Evolutionary conservation across 2,888 invertebrate genomes (phyloP).

Genomic region (Agriopis leucophaearia): DNA sequence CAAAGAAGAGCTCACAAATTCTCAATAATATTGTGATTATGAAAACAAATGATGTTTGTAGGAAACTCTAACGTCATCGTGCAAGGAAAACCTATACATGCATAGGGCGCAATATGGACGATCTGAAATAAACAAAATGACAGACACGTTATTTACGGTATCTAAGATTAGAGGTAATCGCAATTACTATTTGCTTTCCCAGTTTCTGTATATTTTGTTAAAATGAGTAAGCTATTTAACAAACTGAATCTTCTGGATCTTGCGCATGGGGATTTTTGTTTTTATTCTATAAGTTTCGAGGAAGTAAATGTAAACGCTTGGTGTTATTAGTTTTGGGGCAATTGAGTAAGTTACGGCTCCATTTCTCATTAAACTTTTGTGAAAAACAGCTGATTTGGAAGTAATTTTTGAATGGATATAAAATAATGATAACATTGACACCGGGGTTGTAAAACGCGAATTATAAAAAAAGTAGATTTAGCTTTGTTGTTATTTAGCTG

Average conservation of each 20-base stretch:
- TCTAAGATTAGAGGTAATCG: slow-evolving; percentile 3
- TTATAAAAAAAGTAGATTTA: not conserved
- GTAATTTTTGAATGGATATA: not conserved
- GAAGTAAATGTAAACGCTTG: slow-evolving; percentile 1
- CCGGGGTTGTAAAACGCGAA: too few relatives aligned
- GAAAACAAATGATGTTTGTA: too few relatives aligned
- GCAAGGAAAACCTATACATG: not conserved
- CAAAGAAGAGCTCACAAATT: too few relatives aligned
- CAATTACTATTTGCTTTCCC: not conserved
- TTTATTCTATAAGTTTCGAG: slow-evolving; percentile 1
- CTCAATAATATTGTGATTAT: too few relatives aligned
- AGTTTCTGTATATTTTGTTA: slow-evolving; percentile 2
- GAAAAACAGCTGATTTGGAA: not conserved
- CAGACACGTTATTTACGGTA: slow-evolving; percentile 12
- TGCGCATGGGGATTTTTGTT: slow-evolving; percentile 16
- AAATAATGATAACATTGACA: not conserved
- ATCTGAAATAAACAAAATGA: not conserved
- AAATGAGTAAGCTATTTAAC: slow-evolving; percentile 1
- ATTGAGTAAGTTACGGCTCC: not conserved
- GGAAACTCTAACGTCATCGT: not conserved
- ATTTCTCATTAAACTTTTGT: not conserved
- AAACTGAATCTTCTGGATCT: not conserved
- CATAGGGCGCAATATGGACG: not conserved
- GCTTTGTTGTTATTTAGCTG: not conserved
- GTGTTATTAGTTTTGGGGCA: not conserved